A percentile compares a stretch with the other conserved stretches of the same genome.
Conservation (phyloP, 2,113 vertebrate species). For the Daboia siamensis region DNA sequence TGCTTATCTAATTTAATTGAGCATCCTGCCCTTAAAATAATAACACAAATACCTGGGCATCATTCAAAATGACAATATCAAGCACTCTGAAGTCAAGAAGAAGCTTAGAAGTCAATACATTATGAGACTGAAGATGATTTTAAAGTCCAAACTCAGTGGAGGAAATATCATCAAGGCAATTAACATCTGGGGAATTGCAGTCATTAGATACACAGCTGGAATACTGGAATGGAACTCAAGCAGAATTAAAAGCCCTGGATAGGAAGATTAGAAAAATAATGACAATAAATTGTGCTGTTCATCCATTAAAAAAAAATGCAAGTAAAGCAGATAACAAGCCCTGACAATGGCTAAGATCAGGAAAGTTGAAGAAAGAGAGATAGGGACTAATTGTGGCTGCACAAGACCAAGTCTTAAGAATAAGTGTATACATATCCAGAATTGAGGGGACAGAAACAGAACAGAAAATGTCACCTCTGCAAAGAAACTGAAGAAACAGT, state of each 20-base stretch:
- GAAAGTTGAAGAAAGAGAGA: neutral
- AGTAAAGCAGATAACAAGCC: neutral
- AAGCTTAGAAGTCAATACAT: neutral
- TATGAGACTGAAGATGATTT: neutral
- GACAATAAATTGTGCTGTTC: neutral
- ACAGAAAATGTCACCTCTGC: neutral
- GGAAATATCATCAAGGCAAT: neutral
- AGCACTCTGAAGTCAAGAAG: neutral
- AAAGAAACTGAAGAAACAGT: neutral
- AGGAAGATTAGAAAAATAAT: neutral
- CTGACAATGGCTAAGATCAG: neutral
- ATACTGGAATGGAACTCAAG: neutral
- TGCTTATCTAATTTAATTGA: neutral
- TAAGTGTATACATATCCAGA: neutral
- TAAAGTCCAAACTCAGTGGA: neutral
- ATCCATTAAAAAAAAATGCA: neutral
- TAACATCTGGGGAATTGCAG: neutral
- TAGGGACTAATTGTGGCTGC: neutral
- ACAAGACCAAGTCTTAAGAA: neutral
- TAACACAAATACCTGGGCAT: neutral
- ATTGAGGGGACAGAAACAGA: neutral
- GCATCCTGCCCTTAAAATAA: neutral
- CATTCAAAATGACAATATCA: neutral
- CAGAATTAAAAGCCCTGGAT: neutral
- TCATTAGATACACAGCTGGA: neutral